These are phyloP conservation scores for Mustela lutreola DNA, from an alignment of 2,113 vertebrate genomes.

Conservation along the genomic window DNA sequence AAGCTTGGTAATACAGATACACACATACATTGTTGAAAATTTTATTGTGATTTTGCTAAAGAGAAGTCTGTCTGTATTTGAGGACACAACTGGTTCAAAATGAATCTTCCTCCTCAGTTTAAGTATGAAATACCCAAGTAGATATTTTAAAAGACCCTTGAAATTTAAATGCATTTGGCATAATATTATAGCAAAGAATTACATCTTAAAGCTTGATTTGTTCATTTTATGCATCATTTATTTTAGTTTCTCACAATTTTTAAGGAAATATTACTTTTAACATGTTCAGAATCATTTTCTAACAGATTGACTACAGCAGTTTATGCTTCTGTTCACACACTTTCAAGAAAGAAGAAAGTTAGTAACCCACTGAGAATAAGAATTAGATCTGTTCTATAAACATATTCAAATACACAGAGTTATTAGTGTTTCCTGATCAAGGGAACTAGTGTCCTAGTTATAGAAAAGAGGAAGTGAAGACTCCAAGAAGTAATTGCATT, in stretches of 20 bases:
- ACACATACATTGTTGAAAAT: not conserved
- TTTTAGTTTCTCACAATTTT: conserved; percentile 57
- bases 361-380: not conserved
- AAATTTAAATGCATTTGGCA: conserved; percentile 47
- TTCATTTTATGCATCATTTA: conserved; percentile 65
- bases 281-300: conserved; percentile 57
- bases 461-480: conserved; percentile 12
- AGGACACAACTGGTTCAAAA: not conserved
- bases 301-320: not conserved
- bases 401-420: not conserved
- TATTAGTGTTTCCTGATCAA: not conserved
- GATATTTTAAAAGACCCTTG: not conserved
- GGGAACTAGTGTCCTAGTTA: not conserved
- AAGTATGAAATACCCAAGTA: conserved; percentile 8
- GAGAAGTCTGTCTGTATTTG: not conserved
- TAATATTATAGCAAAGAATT: conserved; percentile 55
- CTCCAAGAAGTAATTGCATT: not conserved
- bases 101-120: not conserved
- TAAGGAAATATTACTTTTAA: conserved; percentile 47
- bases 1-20: not conserved
- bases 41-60: conserved; percentile 34
- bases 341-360: conserved; percentile 37
- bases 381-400: conserved; percentile 12
- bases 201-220: conserved; percentile 58
- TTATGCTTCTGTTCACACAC: conserved; percentile 19